Evolutionary conservation across 30 jellyfish, hydroid and myxozoan genomes (phyloP).

Genomic region (Calvadosia cruxmelitensis): DNA sequence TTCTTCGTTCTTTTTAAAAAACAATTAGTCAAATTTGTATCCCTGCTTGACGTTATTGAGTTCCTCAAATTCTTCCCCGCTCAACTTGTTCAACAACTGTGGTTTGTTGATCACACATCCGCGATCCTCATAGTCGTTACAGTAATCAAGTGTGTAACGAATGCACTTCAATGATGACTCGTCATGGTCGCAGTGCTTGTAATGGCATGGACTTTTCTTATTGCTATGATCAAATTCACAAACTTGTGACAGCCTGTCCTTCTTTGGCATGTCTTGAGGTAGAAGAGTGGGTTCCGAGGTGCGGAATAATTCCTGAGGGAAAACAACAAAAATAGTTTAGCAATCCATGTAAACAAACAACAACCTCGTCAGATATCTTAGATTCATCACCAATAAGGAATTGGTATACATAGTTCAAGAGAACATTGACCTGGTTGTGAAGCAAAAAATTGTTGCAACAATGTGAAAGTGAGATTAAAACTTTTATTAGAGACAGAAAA

Average conservation of each 20-base stretch:
- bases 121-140: slow-evolving; percentile 51
- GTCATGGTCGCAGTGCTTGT: background rate
- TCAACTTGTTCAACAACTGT: slow-evolving; percentile 39
- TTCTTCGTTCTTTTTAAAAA: too few species aligned
- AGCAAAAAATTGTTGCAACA: too few species aligned
- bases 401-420: too few species aligned
- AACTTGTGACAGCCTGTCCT: background rate
- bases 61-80: slow-evolving; percentile 16
- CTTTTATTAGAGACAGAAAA: too few species aligned
- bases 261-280: background rate
- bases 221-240: background rate
- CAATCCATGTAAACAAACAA: too few species aligned
- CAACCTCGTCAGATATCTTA: too few species aligned
- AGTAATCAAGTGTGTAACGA: slow-evolving; percentile 52
- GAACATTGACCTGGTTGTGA: too few species aligned
- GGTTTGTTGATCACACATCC: slow-evolving; percentile 72
- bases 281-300: background rate
- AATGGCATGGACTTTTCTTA: slow-evolving; percentile 19
- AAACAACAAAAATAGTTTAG: background rate
- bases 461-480: too few species aligned
- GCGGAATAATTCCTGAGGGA: background rate
- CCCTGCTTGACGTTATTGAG: slow-evolving; percentile 1
- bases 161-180: slow-evolving; percentile 2
- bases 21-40: background rate
- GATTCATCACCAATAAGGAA: too few species aligned